phyloP scores from a whole-genome alignment of 2,113 vertebrate genomes.

The Gobiocypris rarus region DNA sequence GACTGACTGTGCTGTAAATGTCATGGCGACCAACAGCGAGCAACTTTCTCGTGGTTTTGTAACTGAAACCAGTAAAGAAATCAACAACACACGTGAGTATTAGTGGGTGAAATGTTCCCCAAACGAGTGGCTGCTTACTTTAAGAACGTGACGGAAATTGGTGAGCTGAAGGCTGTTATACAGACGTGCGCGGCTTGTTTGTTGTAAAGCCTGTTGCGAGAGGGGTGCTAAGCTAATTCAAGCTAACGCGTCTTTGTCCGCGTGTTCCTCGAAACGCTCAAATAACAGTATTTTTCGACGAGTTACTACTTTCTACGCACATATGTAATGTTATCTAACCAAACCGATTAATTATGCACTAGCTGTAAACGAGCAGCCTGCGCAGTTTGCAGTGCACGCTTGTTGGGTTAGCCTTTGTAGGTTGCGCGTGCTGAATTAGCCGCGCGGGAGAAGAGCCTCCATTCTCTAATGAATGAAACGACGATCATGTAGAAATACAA shows the following conservation, averaged over 20 bases:
- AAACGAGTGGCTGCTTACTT: not conserved
- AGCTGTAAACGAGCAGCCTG: not conserved
- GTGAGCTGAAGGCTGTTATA: not conserved
- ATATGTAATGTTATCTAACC: not conserved
- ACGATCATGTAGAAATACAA: not conserved
- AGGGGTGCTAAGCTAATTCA: constrained; percentile 34
- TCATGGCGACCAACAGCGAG: constrained; percentile 58
- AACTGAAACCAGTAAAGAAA: constrained; percentile 31
- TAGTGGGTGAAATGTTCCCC: not conserved
- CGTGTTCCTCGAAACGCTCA: not conserved
- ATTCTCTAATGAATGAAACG: not conserved
- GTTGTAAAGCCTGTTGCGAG: constrained; percentile 1
- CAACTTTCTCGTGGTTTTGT: constrained; percentile 51
- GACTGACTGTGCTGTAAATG: constrained; percentile 47
- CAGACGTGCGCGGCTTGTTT: not conserved
- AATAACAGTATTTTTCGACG: not conserved
- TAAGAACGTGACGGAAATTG: not conserved
- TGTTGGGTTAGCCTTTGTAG: not conserved
- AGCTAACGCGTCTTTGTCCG: constrained; percentile 36
- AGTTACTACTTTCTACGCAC: not conserved
- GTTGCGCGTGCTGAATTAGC: constrained; percentile 23
- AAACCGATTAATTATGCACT: not conserved
- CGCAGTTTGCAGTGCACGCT: not conserved
- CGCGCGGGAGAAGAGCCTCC: not conserved
- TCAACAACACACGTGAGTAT: constrained; percentile 26